Conservation (phyloP, 2,113 vertebrate genomes). For the Centropristis striata region DNA sequence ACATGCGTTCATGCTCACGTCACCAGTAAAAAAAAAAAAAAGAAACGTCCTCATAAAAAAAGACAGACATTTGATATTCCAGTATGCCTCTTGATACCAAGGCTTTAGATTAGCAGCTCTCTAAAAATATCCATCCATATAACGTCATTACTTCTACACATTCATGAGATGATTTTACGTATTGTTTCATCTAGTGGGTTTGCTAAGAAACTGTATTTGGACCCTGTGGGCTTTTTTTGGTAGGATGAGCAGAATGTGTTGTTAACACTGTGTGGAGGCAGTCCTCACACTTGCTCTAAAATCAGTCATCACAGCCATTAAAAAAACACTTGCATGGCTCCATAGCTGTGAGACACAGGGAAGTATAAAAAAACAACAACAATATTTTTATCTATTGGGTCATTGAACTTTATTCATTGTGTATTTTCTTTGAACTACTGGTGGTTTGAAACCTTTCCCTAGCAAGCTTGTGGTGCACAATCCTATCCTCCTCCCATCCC, state of each 20-base stretch:
- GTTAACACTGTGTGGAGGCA: conserved; percentile 72
- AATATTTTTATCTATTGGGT: conserved; percentile 25
- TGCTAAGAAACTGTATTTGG: conserved; percentile 37
- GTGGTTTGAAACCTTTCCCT: not conserved
- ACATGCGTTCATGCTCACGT: conserved; percentile 1
- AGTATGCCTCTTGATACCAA: not conserved
- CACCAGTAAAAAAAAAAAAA: conserved; percentile 17
- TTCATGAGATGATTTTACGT: not conserved
- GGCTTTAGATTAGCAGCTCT: not conserved
- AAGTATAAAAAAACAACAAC: conserved; percentile 24
- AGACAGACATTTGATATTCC: not conserved
- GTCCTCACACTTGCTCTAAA: conserved; percentile 65
- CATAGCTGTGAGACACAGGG: conserved; percentile 28
- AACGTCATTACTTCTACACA: not conserved
- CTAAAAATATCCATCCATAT: conserved; percentile 2
- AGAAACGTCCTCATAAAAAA: not conserved
- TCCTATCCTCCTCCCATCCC: not conserved
- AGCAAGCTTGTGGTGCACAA: not conserved
- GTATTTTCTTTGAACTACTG: conserved; percentile 8
- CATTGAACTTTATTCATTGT: conserved; percentile 8
- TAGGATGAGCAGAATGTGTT: conserved; percentile 68
- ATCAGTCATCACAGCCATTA: conserved; percentile 59
- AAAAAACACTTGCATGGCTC: conserved; percentile 26
- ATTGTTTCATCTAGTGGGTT: conserved; percentile 18
- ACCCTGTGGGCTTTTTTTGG: conserved; percentile 53